These are phyloP conservation scores for Pollimyrus isidori DNA, from an alignment of 2,113 vertebrate species.

Conservation along the genomic window DNA sequence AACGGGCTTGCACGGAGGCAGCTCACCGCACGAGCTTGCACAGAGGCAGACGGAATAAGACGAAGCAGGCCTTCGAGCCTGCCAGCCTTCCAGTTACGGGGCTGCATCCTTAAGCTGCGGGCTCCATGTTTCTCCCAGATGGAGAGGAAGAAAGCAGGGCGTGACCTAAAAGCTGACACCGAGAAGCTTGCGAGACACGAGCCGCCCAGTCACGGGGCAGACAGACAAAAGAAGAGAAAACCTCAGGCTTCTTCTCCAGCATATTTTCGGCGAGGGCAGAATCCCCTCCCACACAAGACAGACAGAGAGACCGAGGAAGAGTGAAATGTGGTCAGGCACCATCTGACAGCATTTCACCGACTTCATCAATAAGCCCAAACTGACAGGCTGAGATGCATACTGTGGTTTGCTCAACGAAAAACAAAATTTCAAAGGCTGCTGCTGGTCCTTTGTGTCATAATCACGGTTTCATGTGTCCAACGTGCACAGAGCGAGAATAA, in stretches of 20 bases:
- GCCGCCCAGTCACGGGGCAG: background rate
- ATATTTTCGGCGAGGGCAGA: background rate
- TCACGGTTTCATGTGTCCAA: background rate
- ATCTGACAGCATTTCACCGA: conserved; percentile 6
- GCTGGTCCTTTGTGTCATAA: background rate
- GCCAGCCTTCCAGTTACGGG: background rate
- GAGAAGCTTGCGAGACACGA: background rate
- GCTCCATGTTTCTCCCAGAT: background rate
- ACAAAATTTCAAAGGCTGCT: background rate
- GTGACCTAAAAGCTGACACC: background rate
- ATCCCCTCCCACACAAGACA: background rate
- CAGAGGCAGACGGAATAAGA: background rate
- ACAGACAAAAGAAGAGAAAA: background rate
- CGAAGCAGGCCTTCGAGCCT: background rate
- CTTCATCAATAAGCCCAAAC: conserved; percentile 18
- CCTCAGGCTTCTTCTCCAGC: background rate
- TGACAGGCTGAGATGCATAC: conserved; percentile 22
- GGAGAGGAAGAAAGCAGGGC: background rate
- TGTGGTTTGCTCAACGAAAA: conserved; percentile 22
- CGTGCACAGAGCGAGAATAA: background rate
- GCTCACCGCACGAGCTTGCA: background rate
- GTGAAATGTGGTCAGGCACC: conserved; percentile 24
- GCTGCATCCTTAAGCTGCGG: background rate
- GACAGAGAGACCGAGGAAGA: conserved; percentile 16
- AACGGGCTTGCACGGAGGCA: background rate